Percentiles rank a stretch among this genome's conserved stretches.
These are phyloP conservation scores for Chunga burmeisteri DNA, from an alignment of 2,113 vertebrate species.

Conservation along the genomic window DNA sequence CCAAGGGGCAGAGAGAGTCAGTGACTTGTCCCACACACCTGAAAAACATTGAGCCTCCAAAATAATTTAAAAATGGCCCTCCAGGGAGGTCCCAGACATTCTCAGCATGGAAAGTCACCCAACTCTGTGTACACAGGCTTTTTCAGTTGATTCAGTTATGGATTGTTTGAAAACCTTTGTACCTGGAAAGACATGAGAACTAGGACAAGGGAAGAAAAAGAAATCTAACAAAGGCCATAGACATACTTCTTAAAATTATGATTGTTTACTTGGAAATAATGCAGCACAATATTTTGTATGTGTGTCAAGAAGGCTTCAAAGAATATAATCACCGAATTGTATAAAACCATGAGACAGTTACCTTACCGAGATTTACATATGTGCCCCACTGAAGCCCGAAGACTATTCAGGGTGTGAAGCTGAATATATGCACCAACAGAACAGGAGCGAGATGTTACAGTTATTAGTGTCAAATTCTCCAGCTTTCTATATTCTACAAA, in stretches of 20 bases:
- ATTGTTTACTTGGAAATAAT: background rate
- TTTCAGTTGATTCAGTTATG: background rate
- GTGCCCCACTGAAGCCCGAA: background rate
- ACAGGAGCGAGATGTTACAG: background rate
- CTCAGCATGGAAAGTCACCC: background rate
- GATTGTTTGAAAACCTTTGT: background rate
- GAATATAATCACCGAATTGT: background rate
- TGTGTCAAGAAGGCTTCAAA: background rate
- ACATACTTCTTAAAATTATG: background rate
- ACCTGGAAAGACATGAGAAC: background rate
- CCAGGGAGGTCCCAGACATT: background rate
- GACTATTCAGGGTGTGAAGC: background rate
- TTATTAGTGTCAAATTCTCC: background rate
- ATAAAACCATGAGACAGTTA: background rate
- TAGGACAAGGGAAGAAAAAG: background rate
- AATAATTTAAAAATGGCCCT: background rate
- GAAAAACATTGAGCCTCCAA: background rate
- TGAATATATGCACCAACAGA: background rate
- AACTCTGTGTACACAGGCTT: background rate
- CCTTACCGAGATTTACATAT: background rate
- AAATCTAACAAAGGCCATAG: background rate
- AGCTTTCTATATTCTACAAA: background rate
- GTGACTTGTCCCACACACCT: background rate
- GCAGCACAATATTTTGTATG: background rate
- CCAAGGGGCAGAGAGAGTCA: background rate